Evolutionary conservation across 2,113 vertebrate species (phyloP), one percentile per base, ranked within the genome.

Genomic region (Ptilonorhynchus violaceus): DNA sequence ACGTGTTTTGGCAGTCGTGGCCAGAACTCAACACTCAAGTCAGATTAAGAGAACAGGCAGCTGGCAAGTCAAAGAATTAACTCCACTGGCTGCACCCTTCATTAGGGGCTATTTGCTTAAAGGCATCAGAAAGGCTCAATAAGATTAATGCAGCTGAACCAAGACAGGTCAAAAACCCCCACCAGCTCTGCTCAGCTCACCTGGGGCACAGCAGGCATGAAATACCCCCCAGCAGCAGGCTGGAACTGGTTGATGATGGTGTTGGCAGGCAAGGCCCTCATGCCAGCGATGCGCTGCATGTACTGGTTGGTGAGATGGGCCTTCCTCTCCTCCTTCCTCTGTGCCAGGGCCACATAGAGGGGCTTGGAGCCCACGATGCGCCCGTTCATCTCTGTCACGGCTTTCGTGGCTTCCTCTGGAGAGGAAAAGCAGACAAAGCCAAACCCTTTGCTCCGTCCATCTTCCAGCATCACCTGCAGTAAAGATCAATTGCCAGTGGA

Each of bases 341-440:
- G 99, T 6, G 99, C 99, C 13, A 99, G 98, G 1, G 99, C 99
- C 58, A 99, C 99, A 0, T 99, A 99, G 50, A 99, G 94, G 0
- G 99, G 99, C 97, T 99, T 99, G 68, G 99, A 99, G 96, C 99
- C 99, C 92, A 99, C 99, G 15, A 99, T 99, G 58, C 99, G 98
- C 44, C 99, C 99, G 1, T 99, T 99, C 99, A 99, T 99, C 98
- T 99, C 99, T 3, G 99, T 99, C 93, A 99, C 99, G 0, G 99
- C 99, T 96, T 99, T 99, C 37, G 99, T 99, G 62, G 99, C 99
- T 95, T 99, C 99, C 97, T 99, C 99, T 14, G 99, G 99, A 73
- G 99, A 99, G 49, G 99, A 99, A 98, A 99, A 99, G 98, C 99
- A 99, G 95, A 99, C 99, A 62, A 99, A 99, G 87, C 99, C 99